These are phyloP conservation scores for Paramisgurnus dabryanus DNA, from an alignment of 2,113 vertebrate genomes.

Conservation along the genomic window DNA sequence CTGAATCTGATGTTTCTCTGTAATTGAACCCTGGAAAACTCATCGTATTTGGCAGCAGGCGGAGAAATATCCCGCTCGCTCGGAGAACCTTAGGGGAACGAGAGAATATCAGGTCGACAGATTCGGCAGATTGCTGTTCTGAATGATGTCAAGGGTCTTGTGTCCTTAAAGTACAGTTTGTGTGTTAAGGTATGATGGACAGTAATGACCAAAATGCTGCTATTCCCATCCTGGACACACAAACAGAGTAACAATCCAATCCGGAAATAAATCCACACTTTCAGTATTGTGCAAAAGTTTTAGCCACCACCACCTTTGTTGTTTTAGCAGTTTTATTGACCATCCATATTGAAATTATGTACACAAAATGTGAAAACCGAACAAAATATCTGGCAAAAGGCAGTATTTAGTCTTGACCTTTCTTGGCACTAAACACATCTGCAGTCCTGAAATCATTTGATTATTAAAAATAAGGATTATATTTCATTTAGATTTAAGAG, in stretches of 20 bases:
- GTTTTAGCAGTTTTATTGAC: too few relatives aligned
- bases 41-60: constrained; percentile 11
- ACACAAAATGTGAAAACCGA: too few relatives aligned
- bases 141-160: constrained; percentile 16
- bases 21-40: constrained; percentile 32
- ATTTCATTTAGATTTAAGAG: too few relatives aligned
- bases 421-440: too few relatives aligned
- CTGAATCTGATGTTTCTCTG: constrained; percentile 27
- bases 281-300: not conserved
- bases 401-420: too few relatives aligned
- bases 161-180: not conserved
- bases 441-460: too few relatives aligned
- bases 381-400: too few relatives aligned
- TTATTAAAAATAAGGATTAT: too few relatives aligned
- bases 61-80: not conserved
- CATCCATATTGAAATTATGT: too few relatives aligned
- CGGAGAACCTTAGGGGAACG: not conserved
- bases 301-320: too few relatives aligned
- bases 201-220: constrained; percentile 26
- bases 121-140: constrained; percentile 14
- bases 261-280: constrained; percentile 13
- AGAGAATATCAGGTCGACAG: constrained; percentile 20
- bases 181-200: constrained; percentile 26
- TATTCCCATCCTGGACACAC: not conserved
- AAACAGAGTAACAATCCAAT: constrained; percentile 9